These are phyloP conservation scores for Pilophorus perplexus DNA, from an alignment of 2,888 invertebrate species.

Conservation along the genomic window DNA sequence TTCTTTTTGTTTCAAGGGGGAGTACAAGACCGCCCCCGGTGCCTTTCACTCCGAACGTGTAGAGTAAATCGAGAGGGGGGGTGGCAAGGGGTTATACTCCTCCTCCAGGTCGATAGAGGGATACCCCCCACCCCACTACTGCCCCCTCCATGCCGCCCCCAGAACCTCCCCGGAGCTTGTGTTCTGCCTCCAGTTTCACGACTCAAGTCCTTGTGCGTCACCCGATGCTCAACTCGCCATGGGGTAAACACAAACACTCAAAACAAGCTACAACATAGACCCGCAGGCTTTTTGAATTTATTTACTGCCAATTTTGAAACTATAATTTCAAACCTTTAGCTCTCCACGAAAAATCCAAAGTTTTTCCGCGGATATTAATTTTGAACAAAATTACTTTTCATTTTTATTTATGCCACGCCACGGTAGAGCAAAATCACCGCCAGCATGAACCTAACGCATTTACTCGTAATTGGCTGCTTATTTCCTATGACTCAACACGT, in stretches of 20 bases:
- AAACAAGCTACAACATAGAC: slow-evolving; percentile 38
- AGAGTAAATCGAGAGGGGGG: not conserved
- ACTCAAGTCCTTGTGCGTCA: slow-evolving; percentile 38
- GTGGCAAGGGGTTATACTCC: slow-evolving; percentile 3
- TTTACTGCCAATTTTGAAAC: not conserved
- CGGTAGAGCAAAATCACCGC: slow-evolving; percentile 11
- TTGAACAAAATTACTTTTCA: no score
- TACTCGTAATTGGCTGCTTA: no score
- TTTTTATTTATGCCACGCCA: not conserved
- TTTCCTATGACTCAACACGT: no score
- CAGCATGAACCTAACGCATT: no score
- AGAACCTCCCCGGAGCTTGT: slow-evolving; percentile 5
- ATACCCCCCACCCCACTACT: slow-evolving; percentile 6
- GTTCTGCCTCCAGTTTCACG: slow-evolving; percentile 35
- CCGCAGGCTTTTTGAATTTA: slow-evolving; percentile 18
- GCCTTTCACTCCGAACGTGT: no score
- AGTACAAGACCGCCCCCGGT: no score
- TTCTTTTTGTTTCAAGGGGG: no score
- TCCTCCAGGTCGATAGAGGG: slow-evolving; percentile 36
- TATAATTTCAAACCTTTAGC: not conserved
- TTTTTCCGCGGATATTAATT: no score
- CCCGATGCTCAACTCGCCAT: slow-evolving; percentile 40
- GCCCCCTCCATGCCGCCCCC: slow-evolving; percentile 8
- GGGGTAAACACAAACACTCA: slow-evolving; percentile 41
- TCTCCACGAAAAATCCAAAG: not conserved